phyloP scores from a whole-genome alignment of 92 coral and sea anemone genomes.

The Zoanthus solanderi region DNA sequence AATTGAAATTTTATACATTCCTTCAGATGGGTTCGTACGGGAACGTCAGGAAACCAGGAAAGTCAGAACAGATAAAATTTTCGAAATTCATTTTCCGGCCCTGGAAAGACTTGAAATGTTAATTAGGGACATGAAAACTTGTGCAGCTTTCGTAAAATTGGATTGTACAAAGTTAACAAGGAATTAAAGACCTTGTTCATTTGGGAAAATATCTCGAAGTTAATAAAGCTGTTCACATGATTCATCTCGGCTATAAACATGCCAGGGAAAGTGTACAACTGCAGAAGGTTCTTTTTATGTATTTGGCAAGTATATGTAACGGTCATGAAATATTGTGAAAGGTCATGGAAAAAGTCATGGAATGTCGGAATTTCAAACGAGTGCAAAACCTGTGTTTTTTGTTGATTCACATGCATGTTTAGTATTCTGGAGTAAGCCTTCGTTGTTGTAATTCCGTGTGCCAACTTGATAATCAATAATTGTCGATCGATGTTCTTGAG shows the following conservation, averaged over 20 bases:
- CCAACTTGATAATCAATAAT: background rate
- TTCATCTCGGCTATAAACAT: background rate
- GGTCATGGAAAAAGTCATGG: no score
- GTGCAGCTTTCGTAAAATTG: background rate
- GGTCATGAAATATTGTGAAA: no score
- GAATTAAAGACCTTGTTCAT: background rate
- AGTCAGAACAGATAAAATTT: background rate
- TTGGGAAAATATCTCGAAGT: background rate
- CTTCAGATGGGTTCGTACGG: background rate
- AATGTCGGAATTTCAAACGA: no score
- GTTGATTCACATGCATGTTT: background rate
- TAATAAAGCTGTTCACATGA: no score
- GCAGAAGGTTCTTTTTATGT: no score
- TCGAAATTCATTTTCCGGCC: no score
- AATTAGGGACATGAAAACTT: no score
- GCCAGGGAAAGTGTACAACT: background rate
- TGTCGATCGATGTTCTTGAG: background rate
- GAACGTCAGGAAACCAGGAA: background rate
- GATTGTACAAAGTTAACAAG: background rate
- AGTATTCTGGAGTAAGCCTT: background rate
- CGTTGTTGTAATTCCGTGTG: background rate
- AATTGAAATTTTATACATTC: background rate
- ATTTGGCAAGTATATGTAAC: no score
- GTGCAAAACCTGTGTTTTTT: no score
- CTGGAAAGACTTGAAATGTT: no score